Base-by-base conservation (phyloP, 2,888 invertebrate species). In the Miltochrista miniata region DNA sequence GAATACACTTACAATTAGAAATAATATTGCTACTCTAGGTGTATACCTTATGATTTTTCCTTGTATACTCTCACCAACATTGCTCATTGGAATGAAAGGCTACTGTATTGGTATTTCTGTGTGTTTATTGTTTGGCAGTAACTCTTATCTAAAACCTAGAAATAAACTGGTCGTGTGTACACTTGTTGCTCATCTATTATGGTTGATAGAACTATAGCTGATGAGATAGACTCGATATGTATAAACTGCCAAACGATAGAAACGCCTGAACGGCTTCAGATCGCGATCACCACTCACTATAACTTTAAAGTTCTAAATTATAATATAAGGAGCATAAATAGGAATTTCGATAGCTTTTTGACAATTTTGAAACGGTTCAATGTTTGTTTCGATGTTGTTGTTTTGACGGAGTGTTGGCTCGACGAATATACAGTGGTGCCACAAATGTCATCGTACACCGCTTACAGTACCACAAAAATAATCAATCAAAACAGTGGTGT, bases 321-420 rank as follows among this genome's bases (percentile, higher is more conserved):
- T 11, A 59, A 61, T 14, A 59, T 57, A 14, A 47, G 61, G 34
- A 59, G 64, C 34, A 31, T 60, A 1, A 44, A 52, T 36, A 50
- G 40, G 31, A 56, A 61, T 29, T 58, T 58, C 34, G 43, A 59
- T 15, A 5, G 30, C 10, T 51, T 60, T 11, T 11, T 42, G 1
- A 36, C 54, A 3, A 44, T 43, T 2, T 45, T 31, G 11, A 2
- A 5, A 8, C 8, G 31, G 8, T 10, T 31, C 2, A 31, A 11
- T 8, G 8, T 11, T 31, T 11, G 10, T 7, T 31, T 31, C 31
- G 31, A 31, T 11, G 11, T 31, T 10, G 1, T 31, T 11, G 8
- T 31, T 31, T 9, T 31, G 11, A 31, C 8, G n/a, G n/a, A 11
- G 31, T 31, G 31, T 7, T 31, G 31, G 31, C 11, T 31, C 10